Conservation (phyloP, 2,797 vertebrate genomes). For the Rhabdophis nuchalis region DNA sequence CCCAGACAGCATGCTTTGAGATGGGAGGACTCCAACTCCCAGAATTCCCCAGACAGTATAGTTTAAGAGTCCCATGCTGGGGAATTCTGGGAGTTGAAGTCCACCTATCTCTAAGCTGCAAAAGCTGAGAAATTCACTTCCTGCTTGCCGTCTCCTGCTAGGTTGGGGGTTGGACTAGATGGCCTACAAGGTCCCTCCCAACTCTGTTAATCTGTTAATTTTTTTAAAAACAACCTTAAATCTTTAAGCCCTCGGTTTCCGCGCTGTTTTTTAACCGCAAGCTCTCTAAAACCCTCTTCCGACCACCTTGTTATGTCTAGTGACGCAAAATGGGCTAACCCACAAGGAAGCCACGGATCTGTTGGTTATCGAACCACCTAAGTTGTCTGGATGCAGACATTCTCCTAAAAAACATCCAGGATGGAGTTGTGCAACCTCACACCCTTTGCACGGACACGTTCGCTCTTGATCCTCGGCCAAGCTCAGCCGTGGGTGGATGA, state of each 20-base stretch:
- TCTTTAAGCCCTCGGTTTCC: background rate
- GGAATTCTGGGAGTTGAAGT: too few relatives aligned
- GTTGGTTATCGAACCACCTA: background rate
- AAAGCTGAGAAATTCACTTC: too few relatives aligned
- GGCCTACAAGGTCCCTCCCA: too few relatives aligned
- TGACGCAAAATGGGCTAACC: background rate
- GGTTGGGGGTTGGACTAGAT: too few relatives aligned
- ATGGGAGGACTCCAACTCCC: too few relatives aligned
- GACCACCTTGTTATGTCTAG: background rate
- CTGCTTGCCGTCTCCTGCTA: too few relatives aligned
- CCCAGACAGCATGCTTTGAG: too few relatives aligned
- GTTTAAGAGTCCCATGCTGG: too few relatives aligned
- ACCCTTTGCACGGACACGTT: rapidly evolving
- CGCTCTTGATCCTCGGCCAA: too few relatives aligned
- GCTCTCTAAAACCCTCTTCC: background rate
- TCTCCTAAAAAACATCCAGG: background rate
- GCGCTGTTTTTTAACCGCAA: background rate
- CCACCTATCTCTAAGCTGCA: too few relatives aligned
- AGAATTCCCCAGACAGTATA: too few relatives aligned
- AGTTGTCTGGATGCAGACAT: background rate
- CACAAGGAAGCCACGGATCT: background rate
- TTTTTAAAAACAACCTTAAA: background rate
- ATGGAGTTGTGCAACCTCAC: background rate
- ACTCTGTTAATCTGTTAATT: too few relatives aligned
- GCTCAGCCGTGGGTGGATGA: background rate